Evolutionary conservation across 2,888 invertebrate species (phyloP), one percentile per base, ranked within the genome.

Genomic region (Cryptus armator): DNA sequence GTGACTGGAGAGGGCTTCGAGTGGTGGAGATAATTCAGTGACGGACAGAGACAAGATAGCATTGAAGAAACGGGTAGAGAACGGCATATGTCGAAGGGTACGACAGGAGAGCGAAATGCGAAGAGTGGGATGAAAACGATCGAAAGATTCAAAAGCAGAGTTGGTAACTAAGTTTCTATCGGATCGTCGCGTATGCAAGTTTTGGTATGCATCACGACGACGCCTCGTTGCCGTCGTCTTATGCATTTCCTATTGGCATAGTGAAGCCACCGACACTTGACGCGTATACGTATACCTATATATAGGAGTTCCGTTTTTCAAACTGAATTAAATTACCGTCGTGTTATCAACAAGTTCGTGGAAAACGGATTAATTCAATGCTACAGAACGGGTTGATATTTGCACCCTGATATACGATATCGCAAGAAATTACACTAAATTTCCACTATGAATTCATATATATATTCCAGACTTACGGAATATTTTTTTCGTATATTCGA

Each of bases 21-120:
- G 84, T 78, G 81, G 68, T 81, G 48, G 68, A 46, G 78, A 81
- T 81, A 78, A 84, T 84, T 84, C 74, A 81, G 81, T 75, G 77
- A 79, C 64, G 53, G 83, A 64, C 78, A 48, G 14, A 9, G 46
- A 44, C 12, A n/a, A 48, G 14, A 48, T 12, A 48, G 48, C 3
- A 48, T 48, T 48, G n/a, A 14, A 48, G 48, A 48, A 37, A 37
- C 19, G 19, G 10, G 32, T 3, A 32, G 62, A 2, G 62, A 32
- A 29, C 48, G 14, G n/a, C 62, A 29, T 7, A n/a, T 14, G 7
- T 5, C 29, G 14, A 32, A 32, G 7, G 32, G 32, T 29, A 12
- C 14, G 62, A n/a, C 29, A 32, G 3, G 14, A 62, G 7, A 62
- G 32, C 29, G 12, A 0, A 37, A 37, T 37, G 37, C 6, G 6